Evolutionary conservation across 2,113 vertebrate species (phyloP).

Genomic region (Lepidiolamprologus cunningtoni): DNA sequence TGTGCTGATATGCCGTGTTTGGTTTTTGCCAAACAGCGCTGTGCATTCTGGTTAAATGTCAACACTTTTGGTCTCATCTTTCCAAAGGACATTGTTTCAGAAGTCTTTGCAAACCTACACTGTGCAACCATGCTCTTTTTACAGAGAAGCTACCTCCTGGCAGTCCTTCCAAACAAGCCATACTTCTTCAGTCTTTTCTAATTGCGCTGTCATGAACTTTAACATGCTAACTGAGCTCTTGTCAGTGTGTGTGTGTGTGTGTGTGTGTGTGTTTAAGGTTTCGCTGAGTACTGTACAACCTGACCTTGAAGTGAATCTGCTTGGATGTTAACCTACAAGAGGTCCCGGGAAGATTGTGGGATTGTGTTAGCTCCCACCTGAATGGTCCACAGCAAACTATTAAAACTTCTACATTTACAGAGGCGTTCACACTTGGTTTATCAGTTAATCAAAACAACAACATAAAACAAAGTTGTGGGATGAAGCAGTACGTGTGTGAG

Average conservation of each 20-base stretch:
- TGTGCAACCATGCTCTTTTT: neutral
- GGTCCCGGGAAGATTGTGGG: neutral
- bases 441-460: neutral
- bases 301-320: neutral
- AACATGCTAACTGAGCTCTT: neutral
- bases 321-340: neutral
- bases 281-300: neutral
- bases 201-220: neutral
- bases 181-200: neutral
- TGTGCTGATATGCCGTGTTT: neutral
- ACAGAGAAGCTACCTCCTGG: neutral
- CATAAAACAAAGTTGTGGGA: neutral
- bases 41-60: neutral
- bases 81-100: neutral
- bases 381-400: neutral
- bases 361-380: neutral
- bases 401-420: neutral
- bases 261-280: neutral
- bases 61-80: neutral
- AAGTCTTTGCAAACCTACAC: neutral
- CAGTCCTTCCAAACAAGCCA: neutral
- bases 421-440: neutral
- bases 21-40: neutral
- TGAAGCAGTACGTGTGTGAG: neutral
- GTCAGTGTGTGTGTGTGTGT: neutral